Percentiles rank a stretch among this genome's conserved stretches.
Conservation (phyloP, 2,113 vertebrate genomes). For the Phalacrocorax brasilianus region DNA sequence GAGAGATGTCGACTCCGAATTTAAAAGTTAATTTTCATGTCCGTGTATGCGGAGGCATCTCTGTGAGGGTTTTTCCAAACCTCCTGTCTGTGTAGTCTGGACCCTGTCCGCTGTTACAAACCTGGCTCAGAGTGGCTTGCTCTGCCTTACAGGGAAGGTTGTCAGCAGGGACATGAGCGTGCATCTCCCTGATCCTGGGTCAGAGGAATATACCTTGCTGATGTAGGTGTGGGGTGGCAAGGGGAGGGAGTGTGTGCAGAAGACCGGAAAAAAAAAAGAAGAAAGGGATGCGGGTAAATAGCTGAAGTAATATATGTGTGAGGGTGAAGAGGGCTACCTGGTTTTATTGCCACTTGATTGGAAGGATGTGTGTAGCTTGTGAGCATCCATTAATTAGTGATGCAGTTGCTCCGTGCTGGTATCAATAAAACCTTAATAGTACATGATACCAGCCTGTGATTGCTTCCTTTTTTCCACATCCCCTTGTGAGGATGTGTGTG, state of each 20-base stretch:
- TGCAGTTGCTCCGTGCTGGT: neutral
- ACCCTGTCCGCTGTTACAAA: neutral
- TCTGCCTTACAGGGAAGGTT: rapidly evolving
- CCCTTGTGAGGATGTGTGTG: neutral
- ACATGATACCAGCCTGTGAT: neutral
- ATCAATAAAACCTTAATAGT: conserved; percentile 50
- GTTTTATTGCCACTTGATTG: neutral
- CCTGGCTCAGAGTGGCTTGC: neutral
- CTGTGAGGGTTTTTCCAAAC: neutral
- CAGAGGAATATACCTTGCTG: neutral
- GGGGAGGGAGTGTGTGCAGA: neutral
- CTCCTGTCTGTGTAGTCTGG: neutral
- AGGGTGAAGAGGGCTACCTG: neutral
- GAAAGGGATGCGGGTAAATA: neutral
- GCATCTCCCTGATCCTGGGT: neutral
- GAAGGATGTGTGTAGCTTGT: conserved; percentile 12
- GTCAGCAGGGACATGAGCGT: rapidly evolving
- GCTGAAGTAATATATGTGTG: neutral
- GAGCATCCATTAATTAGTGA: conserved; percentile 48
- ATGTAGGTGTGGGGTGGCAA: neutral
- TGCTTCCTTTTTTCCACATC: conserved; percentile 20
- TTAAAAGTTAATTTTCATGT: neutral
- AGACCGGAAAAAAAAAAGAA: neutral
- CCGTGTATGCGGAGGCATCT: neutral
- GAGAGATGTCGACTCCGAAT: neutral